Conservation (phyloP, 2,113 vertebrate species). For the Diglossa brunneiventris region DNA sequence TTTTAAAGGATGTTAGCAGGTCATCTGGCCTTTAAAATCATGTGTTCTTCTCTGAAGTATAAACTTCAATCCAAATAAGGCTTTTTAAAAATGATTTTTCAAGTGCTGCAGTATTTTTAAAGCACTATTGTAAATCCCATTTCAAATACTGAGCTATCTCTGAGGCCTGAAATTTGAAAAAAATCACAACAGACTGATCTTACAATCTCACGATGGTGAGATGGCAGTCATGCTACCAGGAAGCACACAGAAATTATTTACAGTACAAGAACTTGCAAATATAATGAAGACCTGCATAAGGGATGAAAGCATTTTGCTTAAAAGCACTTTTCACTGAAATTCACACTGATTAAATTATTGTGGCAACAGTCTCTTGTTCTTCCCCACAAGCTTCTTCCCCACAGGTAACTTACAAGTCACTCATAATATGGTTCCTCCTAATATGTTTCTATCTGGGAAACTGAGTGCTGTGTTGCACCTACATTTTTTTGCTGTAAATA, state of each 20-base stretch:
- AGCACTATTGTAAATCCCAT: constrained; percentile 4
- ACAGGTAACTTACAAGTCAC: neutral
- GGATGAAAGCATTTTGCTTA: neutral
- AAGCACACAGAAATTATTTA: neutral
- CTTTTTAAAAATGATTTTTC: constrained; percentile 38
- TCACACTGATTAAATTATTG: neutral
- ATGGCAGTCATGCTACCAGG: neutral
- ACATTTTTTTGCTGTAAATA: neutral
- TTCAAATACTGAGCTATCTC: neutral
- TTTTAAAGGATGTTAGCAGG: neutral
- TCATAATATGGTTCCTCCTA: neutral
- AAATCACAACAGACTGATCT: neutral
- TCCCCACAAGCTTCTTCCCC: neutral
- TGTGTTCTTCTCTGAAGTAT: neutral
- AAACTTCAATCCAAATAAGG: constrained; percentile 12
- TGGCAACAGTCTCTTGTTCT: neutral
- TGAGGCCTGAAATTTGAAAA: neutral
- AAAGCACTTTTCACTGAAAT: constrained; percentile 5
- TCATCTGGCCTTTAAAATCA: constrained; percentile 12
- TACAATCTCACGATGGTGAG: neutral
- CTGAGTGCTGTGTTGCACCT: neutral
- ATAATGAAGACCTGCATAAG: neutral
- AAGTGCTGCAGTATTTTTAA: constrained; percentile 33
- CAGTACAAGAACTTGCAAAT: neutral
- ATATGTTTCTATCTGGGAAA: neutral